Evolutionary conservation across 1,140 invertebrate genomes (phyloP), one percentile per base, ranked within the genome.

Genomic region (Notospermus geniculatus): DNA sequence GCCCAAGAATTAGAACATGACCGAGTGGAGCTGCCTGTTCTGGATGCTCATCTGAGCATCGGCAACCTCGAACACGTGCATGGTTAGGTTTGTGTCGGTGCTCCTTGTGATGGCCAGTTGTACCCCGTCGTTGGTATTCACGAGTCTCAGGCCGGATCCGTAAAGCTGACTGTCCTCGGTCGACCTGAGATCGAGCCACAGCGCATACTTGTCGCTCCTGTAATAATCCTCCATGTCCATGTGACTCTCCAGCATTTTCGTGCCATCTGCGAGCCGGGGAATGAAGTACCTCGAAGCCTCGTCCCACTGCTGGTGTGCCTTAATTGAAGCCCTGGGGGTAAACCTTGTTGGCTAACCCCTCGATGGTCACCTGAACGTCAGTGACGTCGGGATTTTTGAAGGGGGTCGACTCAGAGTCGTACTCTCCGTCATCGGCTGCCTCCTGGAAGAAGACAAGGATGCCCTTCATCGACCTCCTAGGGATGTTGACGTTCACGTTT

Each of bases 401-500:
- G 1, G 52, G 25, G 25, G 54, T 29, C 5, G 46, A 11, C 7
- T 27, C 43, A 27, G 22, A 17, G 13, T 27, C n/a, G 39, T 39
- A 62, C n/a, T 29, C 52, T 43, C 54, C 46, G 22, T 23, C 11
- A 5, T 39, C 54, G 1, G 56, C 53, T 11, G 54, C 57, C 9
- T 65, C 59, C 54, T 68, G 58, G 28, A 63, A 68, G 23, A 68
- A 39, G 52, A 68, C 55, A 39, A 68, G 55, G 43, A 68, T 53
- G n/a, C 63, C 66, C 53, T 68, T 68, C 63, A 65, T 68, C 22
- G 25, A 50, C 36, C 59, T 30, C 17, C 54, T 52, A 23, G 63
- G 66, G 32, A 68, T 59, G 57, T 68, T 68, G 13, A 68, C 39
- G 39, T 65, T 65, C 19, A 68, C 57, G 46, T 68, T 68, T 59